Evolutionary conservation across 2,113 vertebrate genomes (phyloP).

Genomic region (Mustelus asterias): DNA sequence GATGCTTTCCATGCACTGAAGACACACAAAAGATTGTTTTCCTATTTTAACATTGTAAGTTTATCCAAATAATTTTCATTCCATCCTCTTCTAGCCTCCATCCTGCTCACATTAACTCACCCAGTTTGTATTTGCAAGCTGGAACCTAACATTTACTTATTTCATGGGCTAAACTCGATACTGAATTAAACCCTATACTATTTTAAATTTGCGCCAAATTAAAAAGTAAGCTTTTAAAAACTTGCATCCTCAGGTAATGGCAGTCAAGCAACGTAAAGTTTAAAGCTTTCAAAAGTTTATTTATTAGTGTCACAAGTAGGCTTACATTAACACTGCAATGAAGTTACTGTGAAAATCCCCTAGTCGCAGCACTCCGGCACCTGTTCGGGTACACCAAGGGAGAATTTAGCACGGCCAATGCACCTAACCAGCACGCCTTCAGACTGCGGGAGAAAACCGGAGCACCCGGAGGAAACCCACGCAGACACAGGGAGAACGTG

Average conservation of each 20-base stretch:
- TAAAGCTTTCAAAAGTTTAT: no score
- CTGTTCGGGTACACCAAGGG: no score
- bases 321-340: no score
- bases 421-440: no score
- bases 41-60: not conserved
- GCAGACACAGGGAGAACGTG: no score
- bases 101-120: not conserved
- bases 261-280: not conserved
- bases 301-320: no score
- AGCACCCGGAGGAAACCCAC: no score
- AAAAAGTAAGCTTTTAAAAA: not conserved
- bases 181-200: not conserved
- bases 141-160: not conserved
- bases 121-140: not conserved
- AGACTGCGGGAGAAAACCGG: no score
- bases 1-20: conserved; percentile 46
- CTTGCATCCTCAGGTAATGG: not conserved
- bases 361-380: no score
- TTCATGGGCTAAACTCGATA: not conserved
- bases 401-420: no score
- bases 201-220: not conserved
- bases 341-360: no score
- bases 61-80: conserved; percentile 18
- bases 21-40: conserved; percentile 25
- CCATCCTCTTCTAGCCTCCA: not conserved